phyloP scores from a whole-genome alignment of 2,888 invertebrate genomes.

The Galerucella nymphaeae region DNA sequence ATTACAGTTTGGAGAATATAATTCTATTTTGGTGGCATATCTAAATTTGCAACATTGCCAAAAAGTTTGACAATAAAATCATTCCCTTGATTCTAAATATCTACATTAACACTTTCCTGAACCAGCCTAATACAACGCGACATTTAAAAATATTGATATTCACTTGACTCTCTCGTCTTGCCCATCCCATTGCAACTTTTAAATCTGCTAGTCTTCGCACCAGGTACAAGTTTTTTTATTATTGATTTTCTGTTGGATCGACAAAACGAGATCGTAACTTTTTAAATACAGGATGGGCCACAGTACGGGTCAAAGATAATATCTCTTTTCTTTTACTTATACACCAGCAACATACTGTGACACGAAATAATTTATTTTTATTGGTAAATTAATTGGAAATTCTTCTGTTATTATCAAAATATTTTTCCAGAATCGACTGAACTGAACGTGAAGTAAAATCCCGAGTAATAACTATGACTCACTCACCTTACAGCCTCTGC shows the following conservation, averaged over 20 bases:
- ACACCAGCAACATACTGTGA: background rate
- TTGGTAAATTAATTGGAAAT: no score
- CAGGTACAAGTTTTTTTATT: slow-evolving; percentile 12
- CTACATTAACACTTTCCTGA: no score
- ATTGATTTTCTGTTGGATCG: slow-evolving; percentile 12
- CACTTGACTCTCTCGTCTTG: background rate
- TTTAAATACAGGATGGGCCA: slow-evolving; percentile 17
- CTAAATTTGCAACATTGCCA: background rate
- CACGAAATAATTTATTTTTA: background rate
- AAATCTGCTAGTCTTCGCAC: slow-evolving; percentile 7
- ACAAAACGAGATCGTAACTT: slow-evolving; percentile 17
- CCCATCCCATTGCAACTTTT: slow-evolving; percentile 10
- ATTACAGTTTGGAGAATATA: background rate
- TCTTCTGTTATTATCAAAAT: no score
- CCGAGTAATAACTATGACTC: background rate
- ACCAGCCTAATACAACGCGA: no score
- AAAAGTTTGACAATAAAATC: background rate
- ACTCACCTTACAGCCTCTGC: background rate
- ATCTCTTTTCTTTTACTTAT: slow-evolving; percentile 15
- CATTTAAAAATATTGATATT: background rate
- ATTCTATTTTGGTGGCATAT: background rate
- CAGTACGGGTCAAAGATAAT: slow-evolving; percentile 3
- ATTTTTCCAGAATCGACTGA: no score
- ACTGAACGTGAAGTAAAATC: no score
- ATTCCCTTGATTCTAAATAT: no score